Evolutionary conservation across 2,797 vertebrate genomes (phyloP), one percentile per base, ranked within the genome.

Genomic region (Semotilus atromaculatus): DNA sequence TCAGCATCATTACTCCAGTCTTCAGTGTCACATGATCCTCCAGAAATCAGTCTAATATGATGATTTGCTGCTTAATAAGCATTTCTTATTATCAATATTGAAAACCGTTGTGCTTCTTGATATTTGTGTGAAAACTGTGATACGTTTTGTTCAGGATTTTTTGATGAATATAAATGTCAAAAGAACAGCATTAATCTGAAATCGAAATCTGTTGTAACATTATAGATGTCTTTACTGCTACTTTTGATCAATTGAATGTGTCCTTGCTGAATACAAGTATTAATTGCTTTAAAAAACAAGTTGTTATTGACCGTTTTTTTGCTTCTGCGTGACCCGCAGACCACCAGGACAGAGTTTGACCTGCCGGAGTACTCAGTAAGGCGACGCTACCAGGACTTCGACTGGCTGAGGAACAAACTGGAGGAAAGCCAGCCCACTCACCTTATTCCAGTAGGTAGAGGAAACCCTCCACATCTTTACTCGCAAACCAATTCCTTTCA

Each of bases 381-480:
- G 8, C 96, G 98, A 80, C 96, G 98, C 67, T 99, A 99, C 92
- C 98, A 99, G 92, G 98, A 99, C 92, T 99, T 99, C 1, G 97
- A 99, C 90, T 99, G 98, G 98, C 90, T 99, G 90, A 96, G 96
- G 90, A 97, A 90, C 90, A 99, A 98, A 90, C 92, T 99, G 89
- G 98, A 99, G 88, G 98, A 99, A 85, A 98, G 96, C n/a, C 98
- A 99, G 89, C 97, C 97, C 2, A 99, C 98, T 0, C 98, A 99
- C 94, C 97, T 99, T 90, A 97, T 99, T 95, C 98, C 98, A 31
- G 98, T 99, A 97, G 92, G 97, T 97, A 90, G 60, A 88, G 82
- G n/a, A 76, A 83, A 8, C 26, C 7, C 71, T 51, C 19, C 29
- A 53, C 23, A 3, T 11, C 11, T 29, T 45, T 29, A 18, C 23